Evolutionary conservation across 2,888 invertebrate species (phyloP).

Genomic region (Drosophila koepferae): DNA sequence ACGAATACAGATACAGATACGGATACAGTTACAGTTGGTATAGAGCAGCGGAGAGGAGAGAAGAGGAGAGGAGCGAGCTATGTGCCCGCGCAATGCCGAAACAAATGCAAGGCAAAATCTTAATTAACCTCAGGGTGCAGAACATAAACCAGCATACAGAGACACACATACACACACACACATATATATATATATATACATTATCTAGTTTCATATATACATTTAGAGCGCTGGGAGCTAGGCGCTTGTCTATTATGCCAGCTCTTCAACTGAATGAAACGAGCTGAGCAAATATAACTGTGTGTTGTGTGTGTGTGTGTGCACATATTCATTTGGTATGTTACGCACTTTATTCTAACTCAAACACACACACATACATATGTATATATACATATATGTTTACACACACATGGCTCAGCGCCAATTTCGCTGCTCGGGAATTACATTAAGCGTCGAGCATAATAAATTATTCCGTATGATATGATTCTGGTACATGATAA

Average conservation of each 20-base stretch:
- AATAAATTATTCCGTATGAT: constrained; percentile 81
- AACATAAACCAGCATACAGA: constrained; percentile 60
- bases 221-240: constrained; percentile 17
- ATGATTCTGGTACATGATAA: constrained; percentile 80
- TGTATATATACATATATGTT: constrained; percentile 45
- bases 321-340: constrained; percentile 67
- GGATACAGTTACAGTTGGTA: neutral
- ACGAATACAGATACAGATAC: constrained; percentile 11
- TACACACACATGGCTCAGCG: constrained; percentile 12
- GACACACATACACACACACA: constrained; percentile 14
- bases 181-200: neutral
- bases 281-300: constrained; percentile 76
- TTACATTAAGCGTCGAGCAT: constrained; percentile 79
- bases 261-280: constrained; percentile 66
- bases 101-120: constrained; percentile 77
- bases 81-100: constrained; percentile 50
- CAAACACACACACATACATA: constrained; percentile 54
- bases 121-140: constrained; percentile 75
- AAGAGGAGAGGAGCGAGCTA: constrained; percentile 4
- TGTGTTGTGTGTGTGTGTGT: constrained; percentile 19
- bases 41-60: neutral
- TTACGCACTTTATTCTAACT: constrained; percentile 76
- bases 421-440: constrained; percentile 69
- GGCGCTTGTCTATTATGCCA: constrained; percentile 55
- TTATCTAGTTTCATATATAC: neutral